A percentile compares a stretch with the other conserved stretches of the same genome.
phyloP scores from a whole-genome alignment of 1,140 invertebrate genomes.

The Calephelis nemesis region DNA sequence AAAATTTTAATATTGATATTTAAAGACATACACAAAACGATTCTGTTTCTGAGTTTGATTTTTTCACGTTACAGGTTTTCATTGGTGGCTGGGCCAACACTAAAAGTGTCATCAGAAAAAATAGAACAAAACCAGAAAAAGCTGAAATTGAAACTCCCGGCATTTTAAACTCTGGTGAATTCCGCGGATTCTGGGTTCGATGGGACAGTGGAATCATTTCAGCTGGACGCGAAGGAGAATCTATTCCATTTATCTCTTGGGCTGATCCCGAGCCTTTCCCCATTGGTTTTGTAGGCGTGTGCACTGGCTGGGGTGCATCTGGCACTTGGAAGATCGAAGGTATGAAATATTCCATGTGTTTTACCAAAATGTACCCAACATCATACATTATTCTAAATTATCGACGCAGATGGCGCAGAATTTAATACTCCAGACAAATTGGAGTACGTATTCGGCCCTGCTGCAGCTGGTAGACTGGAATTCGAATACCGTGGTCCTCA shows the following conservation, averaged over 20 bases:
- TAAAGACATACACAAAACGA: no score
- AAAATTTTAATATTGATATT: no score
- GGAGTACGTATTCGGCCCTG: conserved; percentile 80
- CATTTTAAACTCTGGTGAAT: conserved; percentile 85
- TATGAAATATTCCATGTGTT: conserved; percentile 53
- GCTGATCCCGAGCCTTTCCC: conserved; percentile 84
- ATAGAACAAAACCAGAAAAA: conserved; percentile 88
- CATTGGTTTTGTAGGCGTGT: conserved; percentile 87
- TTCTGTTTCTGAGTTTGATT: no score
- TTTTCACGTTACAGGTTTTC: conserved; percentile 81
- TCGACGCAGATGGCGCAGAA: conserved; percentile 68
- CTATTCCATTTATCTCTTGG: conserved; percentile 85
- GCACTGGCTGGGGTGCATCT: conserved; percentile 90
- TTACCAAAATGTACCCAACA: conserved; percentile 63
- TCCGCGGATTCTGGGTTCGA: conserved; percentile 90
- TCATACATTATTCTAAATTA: conserved; percentile 31
- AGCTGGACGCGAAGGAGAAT: conserved; percentile 85
- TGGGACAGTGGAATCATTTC: conserved; percentile 85
- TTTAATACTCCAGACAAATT: conserved; percentile 80
- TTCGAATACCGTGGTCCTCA: conserved; percentile 80
- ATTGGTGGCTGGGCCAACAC: conserved; percentile 91
- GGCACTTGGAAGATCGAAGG: conserved; percentile 92
- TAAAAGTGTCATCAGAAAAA: conserved; percentile 90
- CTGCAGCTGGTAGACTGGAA: conserved; percentile 75
- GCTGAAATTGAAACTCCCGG: conserved; percentile 85